A percentile compares a stretch with the other conserved stretches of the same genome.
Conservation (phyloP, 2,888 invertebrate species). For the Tenthredo scrophulariae region DNA sequence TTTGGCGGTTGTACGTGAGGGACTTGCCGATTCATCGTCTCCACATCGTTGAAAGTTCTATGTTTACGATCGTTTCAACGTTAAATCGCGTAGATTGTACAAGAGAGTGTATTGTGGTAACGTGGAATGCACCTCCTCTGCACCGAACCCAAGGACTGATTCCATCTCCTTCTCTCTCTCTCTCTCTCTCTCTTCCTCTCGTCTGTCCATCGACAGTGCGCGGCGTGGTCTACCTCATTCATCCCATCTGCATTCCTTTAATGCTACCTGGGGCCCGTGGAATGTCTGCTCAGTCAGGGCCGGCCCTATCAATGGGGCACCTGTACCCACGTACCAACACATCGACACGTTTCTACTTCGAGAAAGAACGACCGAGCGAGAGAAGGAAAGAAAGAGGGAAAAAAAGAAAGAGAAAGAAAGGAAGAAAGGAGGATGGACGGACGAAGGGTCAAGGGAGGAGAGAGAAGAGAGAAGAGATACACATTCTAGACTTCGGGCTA, state of each 20-base stretch:
- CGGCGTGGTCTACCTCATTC: slow-evolving; percentile 75
- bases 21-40: too few species aligned
- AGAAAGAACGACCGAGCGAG: slow-evolving; percentile 1
- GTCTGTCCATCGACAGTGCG: slow-evolving; percentile 65
- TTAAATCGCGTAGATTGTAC: too few species aligned
- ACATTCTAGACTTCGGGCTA: slow-evolving; percentile 59
- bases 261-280: slow-evolving; percentile 75
- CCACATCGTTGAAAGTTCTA: too few species aligned
- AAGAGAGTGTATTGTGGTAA: slow-evolving; percentile 63
- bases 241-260: slow-evolving; percentile 76
- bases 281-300: slow-evolving; percentile 66
- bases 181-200: slow-evolving; percentile 51
- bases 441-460: slow-evolving; percentile 17
- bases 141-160: slow-evolving; percentile 32
- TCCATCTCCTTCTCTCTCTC: slow-evolving; percentile 24
- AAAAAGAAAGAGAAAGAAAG: slow-evolving; percentile 35
- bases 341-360: slow-evolving; percentile 41
- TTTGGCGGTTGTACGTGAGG: too few species aligned
- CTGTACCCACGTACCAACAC: slow-evolving; percentile 46
- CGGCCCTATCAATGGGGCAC: slow-evolving; percentile 54
- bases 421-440: slow-evolving; percentile 38
- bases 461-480: slow-evolving; percentile 52
- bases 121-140: slow-evolving; percentile 64
- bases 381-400: slow-evolving; percentile 8
- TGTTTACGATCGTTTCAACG: too few species aligned